phyloP scores from a whole-genome alignment of 2,888 invertebrate species.

The Ochropleura leucogaster region DNA sequence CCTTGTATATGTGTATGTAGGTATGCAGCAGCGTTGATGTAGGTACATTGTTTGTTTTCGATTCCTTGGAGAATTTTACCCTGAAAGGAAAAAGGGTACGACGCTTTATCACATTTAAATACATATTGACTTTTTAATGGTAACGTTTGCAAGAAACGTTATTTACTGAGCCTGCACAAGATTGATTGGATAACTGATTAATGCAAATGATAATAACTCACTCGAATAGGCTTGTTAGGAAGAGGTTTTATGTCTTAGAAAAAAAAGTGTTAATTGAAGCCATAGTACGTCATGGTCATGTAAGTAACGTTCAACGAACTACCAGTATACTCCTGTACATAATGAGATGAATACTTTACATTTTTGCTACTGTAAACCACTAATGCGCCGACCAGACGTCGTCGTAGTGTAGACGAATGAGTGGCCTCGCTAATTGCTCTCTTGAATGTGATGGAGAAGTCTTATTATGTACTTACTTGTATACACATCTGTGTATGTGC shows the following conservation, averaged over 20 bases:
- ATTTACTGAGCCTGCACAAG: background rate
- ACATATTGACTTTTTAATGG: constrained; percentile 36
- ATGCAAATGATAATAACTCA: background rate
- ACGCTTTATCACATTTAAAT: constrained; percentile 36
- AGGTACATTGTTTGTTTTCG: constrained; percentile 20
- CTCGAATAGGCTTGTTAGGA: background rate
- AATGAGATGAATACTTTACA: background rate
- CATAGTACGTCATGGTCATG: background rate
- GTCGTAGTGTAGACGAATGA: constrained; percentile 39
- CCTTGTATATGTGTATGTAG: background rate
- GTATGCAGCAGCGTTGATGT: constrained; percentile 19
- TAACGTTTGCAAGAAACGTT: background rate
- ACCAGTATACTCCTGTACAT: background rate
- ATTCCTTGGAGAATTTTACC: constrained; percentile 29
- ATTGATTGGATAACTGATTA: constrained; percentile 1
- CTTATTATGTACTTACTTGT: constrained; percentile 49
- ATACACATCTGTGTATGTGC: constrained; percentile 41
- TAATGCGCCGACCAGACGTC: constrained; percentile 39
- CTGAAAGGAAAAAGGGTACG: constrained; percentile 40
- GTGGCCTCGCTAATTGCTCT: constrained; percentile 57
- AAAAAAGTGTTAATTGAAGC: background rate
- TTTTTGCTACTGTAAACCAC: constrained; percentile 33
- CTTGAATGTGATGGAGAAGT: constrained; percentile 58
- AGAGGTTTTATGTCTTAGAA: background rate
- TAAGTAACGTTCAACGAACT: background rate